Conservation (phyloP, 2,113 vertebrate genomes). For the Anseranas semipalmata region DNA sequence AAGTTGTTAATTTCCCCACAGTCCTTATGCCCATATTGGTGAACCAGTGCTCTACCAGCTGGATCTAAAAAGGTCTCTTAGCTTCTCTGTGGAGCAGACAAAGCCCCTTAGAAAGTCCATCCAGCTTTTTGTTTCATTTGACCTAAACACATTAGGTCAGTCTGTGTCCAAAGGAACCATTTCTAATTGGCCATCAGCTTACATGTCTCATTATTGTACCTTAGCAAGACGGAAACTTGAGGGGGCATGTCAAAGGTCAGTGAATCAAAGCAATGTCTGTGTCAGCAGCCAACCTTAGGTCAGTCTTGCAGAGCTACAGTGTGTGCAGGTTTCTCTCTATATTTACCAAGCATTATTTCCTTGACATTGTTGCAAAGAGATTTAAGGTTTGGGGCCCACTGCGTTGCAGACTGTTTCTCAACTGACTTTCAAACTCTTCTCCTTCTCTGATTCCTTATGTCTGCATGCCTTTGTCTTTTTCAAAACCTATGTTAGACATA, state of each 20-base stretch:
- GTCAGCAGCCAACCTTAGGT: constrained; percentile 61
- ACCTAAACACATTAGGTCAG: constrained; percentile 71
- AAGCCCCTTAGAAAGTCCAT: constrained; percentile 68
- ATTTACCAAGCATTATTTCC: constrained; percentile 63
- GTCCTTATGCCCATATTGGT: constrained; percentile 12
- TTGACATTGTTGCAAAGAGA: constrained; percentile 56
- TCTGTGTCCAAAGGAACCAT: constrained; percentile 69
- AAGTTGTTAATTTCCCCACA: constrained; percentile 55
- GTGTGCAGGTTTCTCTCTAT: constrained; percentile 37
- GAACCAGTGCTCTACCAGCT: constrained; percentile 49
- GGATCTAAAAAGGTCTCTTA: constrained; percentile 63
- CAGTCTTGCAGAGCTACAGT: constrained; percentile 44
- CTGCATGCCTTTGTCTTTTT: constrained; percentile 48
- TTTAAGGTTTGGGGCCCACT: constrained; percentile 53
- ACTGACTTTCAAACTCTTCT: constrained; percentile 52
- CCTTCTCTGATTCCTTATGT: constrained; percentile 37
- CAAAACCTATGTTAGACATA: background rate
- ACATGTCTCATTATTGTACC: constrained; percentile 72
- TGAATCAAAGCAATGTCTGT: constrained; percentile 44
- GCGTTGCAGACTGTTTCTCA: constrained; percentile 5
- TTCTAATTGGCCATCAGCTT: constrained; percentile 76
- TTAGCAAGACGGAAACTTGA: constrained; percentile 42
- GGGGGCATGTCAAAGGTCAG: constrained; percentile 45
- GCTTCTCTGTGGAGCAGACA: constrained; percentile 65
- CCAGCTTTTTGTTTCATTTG: constrained; percentile 74